Percentiles rank a stretch among this genome's conserved stretches.
phyloP scores from a whole-genome alignment of 2,113 vertebrate genomes.

The Elanus axillaris region DNA sequence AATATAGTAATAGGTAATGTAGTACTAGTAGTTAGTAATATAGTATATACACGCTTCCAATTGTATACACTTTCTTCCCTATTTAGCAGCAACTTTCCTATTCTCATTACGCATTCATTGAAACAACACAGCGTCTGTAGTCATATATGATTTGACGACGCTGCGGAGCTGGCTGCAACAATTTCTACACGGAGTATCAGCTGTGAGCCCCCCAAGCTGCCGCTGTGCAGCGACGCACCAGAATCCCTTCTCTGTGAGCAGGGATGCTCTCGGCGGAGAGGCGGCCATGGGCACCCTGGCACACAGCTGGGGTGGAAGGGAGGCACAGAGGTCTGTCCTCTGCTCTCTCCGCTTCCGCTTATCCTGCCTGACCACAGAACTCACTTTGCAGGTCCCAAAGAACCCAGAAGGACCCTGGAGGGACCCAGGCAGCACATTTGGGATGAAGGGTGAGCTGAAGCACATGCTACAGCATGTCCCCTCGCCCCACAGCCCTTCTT shows the following conservation, averaged over 20 bases:
- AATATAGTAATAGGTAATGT: not conserved
- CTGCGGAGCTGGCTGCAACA: not conserved
- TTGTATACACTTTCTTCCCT: not conserved
- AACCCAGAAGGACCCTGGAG: not conserved
- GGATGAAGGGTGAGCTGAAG: not conserved
- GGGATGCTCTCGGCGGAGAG: not conserved
- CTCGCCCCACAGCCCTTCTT: fast-evolving
- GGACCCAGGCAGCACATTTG: not conserved
- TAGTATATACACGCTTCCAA: not conserved
- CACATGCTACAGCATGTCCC: too few relatives aligned
- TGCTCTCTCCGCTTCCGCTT: not conserved
- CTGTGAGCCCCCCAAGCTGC: not conserved
- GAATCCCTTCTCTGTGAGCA: not conserved
- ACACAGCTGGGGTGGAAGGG: fast-evolving
- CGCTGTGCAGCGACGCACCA: fast-evolving
- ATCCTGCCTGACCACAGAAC: not conserved
- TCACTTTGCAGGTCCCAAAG: not conserved
- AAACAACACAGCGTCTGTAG: not conserved
- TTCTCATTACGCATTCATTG: not conserved
- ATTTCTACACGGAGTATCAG: fast-evolving
- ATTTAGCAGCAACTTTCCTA: not conserved
- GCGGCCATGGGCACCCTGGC: not conserved
- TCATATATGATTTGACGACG: not conserved
- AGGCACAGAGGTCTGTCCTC: not conserved
- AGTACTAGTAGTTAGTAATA: not conserved